Evolutionary conservation across 2,888 invertebrate species (phyloP).

Genomic region (Zootermopsis nevadensis): DNA sequence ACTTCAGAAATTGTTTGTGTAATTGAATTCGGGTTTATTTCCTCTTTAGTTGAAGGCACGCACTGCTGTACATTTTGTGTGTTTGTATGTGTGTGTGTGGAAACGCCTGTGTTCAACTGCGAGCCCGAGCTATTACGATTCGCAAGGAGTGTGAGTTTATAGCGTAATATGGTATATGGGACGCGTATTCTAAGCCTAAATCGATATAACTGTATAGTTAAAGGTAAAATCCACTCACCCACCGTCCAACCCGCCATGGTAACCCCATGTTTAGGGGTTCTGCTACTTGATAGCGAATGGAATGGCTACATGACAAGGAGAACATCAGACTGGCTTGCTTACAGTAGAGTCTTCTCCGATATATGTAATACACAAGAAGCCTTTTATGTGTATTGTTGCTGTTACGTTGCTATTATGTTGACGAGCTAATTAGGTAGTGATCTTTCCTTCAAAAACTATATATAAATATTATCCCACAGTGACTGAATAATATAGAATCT

Average conservation of each 20-base stretch:
- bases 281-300: no score
- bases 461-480: no score
- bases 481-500: no score
- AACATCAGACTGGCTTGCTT: no score
- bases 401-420: no score
- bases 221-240: not conserved
- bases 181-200: not conserved
- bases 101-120: not conserved
- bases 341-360: no score
- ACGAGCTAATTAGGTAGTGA: no score
- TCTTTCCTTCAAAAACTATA: no score
- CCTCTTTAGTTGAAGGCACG: not conserved
- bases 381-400: no score
- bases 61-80: conserved; percentile 1
- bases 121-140: not conserved
- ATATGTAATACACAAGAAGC: no score
- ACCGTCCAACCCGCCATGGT: not conserved
- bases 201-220: not conserved
- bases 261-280: conserved; percentile 1
- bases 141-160: not conserved
- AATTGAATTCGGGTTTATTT: conserved; percentile 25
- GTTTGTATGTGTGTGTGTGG: no score
- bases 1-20: conserved; percentile 37
- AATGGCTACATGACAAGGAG: no score
- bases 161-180: not conserved